Percentiles rank a stretch among this genome's conserved stretches.
These are phyloP conservation scores for Cordilura impudica DNA, from an alignment of 2,888 invertebrate genomes.

Conservation along the genomic window DNA sequence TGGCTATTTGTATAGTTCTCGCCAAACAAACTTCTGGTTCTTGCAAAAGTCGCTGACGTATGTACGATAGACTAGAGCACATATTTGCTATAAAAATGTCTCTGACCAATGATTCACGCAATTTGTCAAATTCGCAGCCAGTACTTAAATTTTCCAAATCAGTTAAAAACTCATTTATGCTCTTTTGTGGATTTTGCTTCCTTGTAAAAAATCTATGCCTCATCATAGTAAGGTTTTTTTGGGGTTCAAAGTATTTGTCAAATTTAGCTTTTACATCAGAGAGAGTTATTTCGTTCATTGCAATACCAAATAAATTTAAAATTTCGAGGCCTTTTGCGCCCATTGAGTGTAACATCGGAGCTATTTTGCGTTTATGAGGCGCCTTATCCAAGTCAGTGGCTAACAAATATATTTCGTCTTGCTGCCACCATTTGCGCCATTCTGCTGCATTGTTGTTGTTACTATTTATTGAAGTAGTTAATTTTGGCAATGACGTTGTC, in stretches of 20 bases:
- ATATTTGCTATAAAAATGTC: constrained; percentile 39
- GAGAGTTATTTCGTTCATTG: too few species aligned
- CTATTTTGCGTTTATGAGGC: too few species aligned
- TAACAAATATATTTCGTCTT: too few species aligned
- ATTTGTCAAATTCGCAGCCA: constrained; percentile 18
- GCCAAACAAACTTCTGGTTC: constrained; percentile 23
- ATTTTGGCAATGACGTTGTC: too few species aligned
- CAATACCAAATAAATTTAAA: too few species aligned
- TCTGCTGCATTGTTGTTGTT: constrained; percentile 26
- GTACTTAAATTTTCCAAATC: constrained; percentile 35
- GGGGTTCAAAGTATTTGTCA: constrained; percentile 35
- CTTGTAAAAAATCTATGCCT: constrained; percentile 32
- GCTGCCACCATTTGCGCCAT: constrained; percentile 39
- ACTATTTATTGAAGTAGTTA: constrained; percentile 5
- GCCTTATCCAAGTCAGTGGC: too few species aligned
- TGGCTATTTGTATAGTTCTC: constrained; percentile 31
- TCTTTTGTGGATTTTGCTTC: too few species aligned
- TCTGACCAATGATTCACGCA: constrained; percentile 30
- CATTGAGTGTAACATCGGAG: constrained; percentile 26
- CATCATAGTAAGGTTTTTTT: constrained; percentile 29
- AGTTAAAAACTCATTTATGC: constrained; percentile 22
- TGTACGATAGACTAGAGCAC: constrained; percentile 24
- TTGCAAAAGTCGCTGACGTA: constrained; percentile 39
- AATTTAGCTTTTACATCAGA: constrained; percentile 6
- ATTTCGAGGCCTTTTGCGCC: too few species aligned